phyloP scores from a whole-genome alignment of 2,888 invertebrate genomes.

The Frankliniella intonsa region DNA sequence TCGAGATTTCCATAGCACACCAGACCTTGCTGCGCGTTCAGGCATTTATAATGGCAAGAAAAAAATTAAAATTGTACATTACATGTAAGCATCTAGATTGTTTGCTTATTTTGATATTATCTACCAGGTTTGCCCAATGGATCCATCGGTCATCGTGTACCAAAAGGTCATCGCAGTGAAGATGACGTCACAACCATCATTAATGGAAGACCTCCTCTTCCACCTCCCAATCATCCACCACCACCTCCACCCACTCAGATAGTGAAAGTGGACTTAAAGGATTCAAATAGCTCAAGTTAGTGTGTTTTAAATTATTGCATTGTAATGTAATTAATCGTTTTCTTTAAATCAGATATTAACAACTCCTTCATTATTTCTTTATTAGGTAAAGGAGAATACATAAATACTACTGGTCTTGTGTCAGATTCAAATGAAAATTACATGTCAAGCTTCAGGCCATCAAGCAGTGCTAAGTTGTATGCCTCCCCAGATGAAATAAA shows the following conservation, averaged over 20 bases:
- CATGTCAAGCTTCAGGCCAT: slow-evolving; percentile 85
- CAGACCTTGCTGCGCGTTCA: slow-evolving; percentile 56
- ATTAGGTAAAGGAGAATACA: slow-evolving; percentile 44
- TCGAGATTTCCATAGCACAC: slow-evolving; percentile 85
- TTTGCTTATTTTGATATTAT: background rate
- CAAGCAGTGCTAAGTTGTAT: slow-evolving; percentile 77
- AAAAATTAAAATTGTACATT: background rate
- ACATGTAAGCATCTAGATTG: background rate
- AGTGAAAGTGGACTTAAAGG: slow-evolving; percentile 59
- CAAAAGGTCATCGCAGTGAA: slow-evolving; percentile 61
- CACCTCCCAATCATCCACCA: slow-evolving; percentile 75
- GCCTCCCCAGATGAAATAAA: slow-evolving; percentile 83
- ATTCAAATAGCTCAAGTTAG: slow-evolving; percentile 20
- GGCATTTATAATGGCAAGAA: slow-evolving; percentile 21
- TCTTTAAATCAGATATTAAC: background rate
- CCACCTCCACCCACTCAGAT: slow-evolving; percentile 61
- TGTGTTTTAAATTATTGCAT: slow-evolving; percentile 22
- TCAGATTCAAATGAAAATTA: slow-evolving; percentile 14
- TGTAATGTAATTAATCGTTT: background rate
- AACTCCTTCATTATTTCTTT: background rate
- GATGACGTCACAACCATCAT: slow-evolving; percentile 58
- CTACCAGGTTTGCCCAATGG: background rate
- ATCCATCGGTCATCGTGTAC: background rate
- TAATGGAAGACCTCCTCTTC: slow-evolving; percentile 52
- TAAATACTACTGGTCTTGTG: slow-evolving; percentile 50